Evolutionary conservation across 2,113 vertebrate species (phyloP).

Genomic region (Labeo rohita): DNA sequence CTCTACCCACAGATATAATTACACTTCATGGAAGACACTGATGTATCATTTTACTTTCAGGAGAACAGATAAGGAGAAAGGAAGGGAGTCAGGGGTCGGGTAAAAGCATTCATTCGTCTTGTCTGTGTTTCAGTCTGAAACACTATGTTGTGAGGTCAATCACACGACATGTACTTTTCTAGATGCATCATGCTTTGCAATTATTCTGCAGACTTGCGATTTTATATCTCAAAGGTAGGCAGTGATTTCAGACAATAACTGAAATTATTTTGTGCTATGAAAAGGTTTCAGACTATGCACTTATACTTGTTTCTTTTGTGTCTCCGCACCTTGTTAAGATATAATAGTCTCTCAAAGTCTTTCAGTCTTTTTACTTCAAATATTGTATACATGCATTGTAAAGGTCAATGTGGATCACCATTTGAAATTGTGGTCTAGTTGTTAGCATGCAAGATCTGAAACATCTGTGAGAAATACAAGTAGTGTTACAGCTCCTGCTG

Average conservation of each 20-base stretch:
- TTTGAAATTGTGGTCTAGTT: background rate
- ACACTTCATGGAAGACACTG: conserved; percentile 50
- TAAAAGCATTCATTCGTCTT: conserved; percentile 57
- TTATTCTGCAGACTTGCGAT: background rate
- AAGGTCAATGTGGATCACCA: background rate
- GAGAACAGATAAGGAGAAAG: conserved; percentile 35
- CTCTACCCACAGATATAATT: conserved; percentile 64
- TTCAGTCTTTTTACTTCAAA: background rate
- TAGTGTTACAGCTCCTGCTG: background rate
- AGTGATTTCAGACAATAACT: background rate
- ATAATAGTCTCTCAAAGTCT: background rate
- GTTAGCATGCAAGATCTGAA: background rate
- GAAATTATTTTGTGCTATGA: background rate
- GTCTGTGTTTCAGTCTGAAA: background rate
- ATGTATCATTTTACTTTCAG: conserved; percentile 45
- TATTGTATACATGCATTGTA: background rate
- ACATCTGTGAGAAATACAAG: background rate
- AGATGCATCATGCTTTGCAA: background rate
- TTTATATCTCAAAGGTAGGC: background rate
- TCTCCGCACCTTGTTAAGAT: background rate
- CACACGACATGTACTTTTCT: background rate
- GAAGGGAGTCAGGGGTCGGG: conserved; percentile 40
- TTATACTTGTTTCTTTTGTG: background rate
- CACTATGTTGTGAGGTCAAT: conserved; percentile 20
- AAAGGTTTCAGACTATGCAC: background rate